A percentile compares a stretch with the other conserved stretches of the same genome.
These are phyloP conservation scores for Campoletis raptor DNA, from an alignment of 2,888 invertebrate genomes.

Conservation along the genomic window DNA sequence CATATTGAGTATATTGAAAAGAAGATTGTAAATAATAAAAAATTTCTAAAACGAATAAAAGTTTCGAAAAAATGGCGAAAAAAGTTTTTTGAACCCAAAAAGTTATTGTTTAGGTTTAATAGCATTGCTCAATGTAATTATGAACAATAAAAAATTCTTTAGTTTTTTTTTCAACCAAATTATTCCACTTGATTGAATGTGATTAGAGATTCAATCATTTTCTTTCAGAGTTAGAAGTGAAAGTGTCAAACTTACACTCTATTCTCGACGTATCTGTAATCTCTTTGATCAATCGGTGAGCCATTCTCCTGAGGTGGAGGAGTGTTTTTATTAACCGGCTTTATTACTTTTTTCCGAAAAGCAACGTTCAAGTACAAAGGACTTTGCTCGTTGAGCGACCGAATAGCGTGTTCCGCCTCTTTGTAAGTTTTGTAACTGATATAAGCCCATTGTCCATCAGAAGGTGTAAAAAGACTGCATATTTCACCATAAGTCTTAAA, in stretches of 20 bases:
- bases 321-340: background rate
- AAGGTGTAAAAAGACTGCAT: conserved; percentile 66
- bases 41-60: background rate
- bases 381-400: conserved; percentile 72
- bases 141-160: background rate
- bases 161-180: background rate
- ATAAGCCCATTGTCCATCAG: conserved; percentile 74
- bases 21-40: background rate
- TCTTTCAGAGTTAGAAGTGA: no score
- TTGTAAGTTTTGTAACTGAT: conserved; percentile 74
- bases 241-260: conserved; percentile 61
- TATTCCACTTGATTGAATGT: background rate
- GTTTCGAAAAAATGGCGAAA: no score
- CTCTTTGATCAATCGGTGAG: conserved; percentile 25
- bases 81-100: no score
- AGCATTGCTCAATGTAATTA: no score
- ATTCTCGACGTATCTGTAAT: conserved; percentile 63
- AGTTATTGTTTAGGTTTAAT: no score
- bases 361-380: conserved; percentile 77
- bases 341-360: conserved; percentile 71
- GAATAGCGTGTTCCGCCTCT: conserved; percentile 79
- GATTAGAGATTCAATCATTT: background rate
- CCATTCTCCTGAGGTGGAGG: conserved; percentile 4
- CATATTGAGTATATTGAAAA: no score
- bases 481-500: conserved; percentile 75